Conservation (phyloP, 2,888 invertebrate species). For the Candidula unifasciata region DNA sequence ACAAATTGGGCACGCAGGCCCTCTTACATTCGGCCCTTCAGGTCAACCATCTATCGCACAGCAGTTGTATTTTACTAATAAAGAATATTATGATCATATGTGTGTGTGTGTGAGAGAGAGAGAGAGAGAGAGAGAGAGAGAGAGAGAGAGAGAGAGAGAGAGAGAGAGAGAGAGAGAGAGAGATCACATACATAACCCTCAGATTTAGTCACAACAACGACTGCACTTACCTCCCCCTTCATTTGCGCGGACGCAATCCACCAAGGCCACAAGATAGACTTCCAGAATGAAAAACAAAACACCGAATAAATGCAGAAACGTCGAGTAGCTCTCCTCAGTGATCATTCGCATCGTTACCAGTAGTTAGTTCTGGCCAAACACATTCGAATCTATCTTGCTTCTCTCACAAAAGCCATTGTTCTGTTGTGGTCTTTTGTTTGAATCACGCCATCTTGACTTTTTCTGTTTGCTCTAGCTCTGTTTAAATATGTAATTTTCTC, state of each 20-base stretch:
- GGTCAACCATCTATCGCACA: no score
- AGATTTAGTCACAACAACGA: neutral
- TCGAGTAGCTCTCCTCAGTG: neutral
- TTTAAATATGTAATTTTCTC: no score
- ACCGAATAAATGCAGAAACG: neutral
- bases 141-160: neutral
- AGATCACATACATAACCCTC: neutral
- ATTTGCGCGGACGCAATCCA: conserved; percentile 28
- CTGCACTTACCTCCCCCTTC: conserved; percentile 41
- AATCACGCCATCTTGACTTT: no score
- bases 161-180: no score
- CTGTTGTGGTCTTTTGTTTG: no score
- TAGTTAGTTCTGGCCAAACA: neutral
- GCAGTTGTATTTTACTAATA: no score
- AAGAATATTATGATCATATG: no score
- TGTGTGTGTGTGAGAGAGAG: neutral
- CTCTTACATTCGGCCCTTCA: no score
- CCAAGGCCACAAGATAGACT: conserved; percentile 35
- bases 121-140: neutral
- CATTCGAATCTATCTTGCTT: no score
- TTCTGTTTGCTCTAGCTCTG: no score
- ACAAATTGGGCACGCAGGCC: no score
- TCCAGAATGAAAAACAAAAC: conserved; percentile 28
- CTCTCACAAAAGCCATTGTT: no score
- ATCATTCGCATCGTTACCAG: conserved; percentile 7